Conservation (phyloP, 2,113 vertebrate species). For the Muntiacus reevesi region DNA sequence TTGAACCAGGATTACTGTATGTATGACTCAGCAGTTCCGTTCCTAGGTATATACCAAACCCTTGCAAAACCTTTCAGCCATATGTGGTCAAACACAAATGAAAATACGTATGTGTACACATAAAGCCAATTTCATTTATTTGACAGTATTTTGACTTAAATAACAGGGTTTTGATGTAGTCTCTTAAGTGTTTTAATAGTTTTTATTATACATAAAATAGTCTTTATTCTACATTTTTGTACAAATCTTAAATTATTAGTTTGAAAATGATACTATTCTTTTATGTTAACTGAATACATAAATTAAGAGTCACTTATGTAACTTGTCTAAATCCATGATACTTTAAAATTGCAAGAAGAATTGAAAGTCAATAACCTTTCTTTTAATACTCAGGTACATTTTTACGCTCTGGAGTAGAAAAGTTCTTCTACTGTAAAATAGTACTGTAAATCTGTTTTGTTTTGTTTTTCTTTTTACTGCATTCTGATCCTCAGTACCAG, state of each 20-base stretch:
- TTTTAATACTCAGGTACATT: conserved; percentile 56
- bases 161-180: conserved; percentile 43
- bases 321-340: not conserved
- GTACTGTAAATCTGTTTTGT: conserved; percentile 63
- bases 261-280: conserved; percentile 4
- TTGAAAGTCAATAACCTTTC: conserved; percentile 53
- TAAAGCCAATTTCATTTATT: not conserved
- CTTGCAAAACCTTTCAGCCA: not conserved
- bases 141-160: not conserved
- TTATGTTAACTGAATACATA: conserved; percentile 43
- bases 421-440: conserved; percentile 73
- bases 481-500: conserved; percentile 71
- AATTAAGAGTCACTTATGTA: conserved; percentile 44
- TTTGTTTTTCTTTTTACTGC: conserved; percentile 54
- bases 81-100: not conserved
- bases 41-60: not conserved
- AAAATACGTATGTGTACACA: not conserved
- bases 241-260: not conserved
- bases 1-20: not conserved
- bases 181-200: not conserved
- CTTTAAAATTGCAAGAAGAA: conserved; percentile 45
- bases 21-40: not conserved
- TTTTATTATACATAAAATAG: not conserved
- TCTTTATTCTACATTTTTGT: conserved; percentile 6
- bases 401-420: conserved; percentile 66